Evolutionary conservation across 1,140 invertebrate genomes (phyloP), one percentile per base, ranked within the genome.

Genomic region (silkworm (Bombyx mori)): DNA sequence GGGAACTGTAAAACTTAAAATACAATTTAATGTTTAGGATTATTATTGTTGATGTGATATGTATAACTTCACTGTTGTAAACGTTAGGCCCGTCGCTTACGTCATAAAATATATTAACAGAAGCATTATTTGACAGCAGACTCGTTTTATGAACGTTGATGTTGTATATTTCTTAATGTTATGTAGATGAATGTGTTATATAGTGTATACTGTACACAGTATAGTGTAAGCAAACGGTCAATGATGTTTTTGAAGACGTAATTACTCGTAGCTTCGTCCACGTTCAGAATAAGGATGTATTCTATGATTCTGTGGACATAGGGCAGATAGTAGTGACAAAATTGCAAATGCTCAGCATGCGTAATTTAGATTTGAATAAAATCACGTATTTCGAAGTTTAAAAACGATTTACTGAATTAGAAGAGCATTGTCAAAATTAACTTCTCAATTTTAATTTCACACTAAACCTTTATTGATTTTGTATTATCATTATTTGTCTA

Each of bases 41-140:
- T 71, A 67, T 3, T 35, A 71, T 79, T 71, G 65, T 83, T 80
- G 68, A 77, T 81, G 79, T 81, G 78, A 78, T 82, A 81, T 65
- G 67, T 69, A 55, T 12, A 54, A 44, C 63, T 68, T 74, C 78
- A 80, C 73, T 82, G 76, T 82, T 79, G 71, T 62, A 60, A 66
- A 64, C 67, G 59, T 71, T 71, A 64, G 62, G 54, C 57, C 63
- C 56, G 45, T 52, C 44, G 57, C 49, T 46, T 56, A 8, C 10
- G 26, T 51, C 7, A 3, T 35, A 8, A 35, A 35, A 51, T 51
- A 9, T 51, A 51, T 51, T 51, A 51, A 35, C 53, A 35, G 0
- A 35, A 35, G 26, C 26, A 35, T 35, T 35, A 35, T 35, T 35
- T 35, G 1, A 5, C 26, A 35, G 26, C 26, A 47, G 3, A 47